These are phyloP conservation scores for Ctenochaetus hawaiiensis DNA, from an alignment of 2,797 vertebrate species.

Conservation along the genomic window DNA sequence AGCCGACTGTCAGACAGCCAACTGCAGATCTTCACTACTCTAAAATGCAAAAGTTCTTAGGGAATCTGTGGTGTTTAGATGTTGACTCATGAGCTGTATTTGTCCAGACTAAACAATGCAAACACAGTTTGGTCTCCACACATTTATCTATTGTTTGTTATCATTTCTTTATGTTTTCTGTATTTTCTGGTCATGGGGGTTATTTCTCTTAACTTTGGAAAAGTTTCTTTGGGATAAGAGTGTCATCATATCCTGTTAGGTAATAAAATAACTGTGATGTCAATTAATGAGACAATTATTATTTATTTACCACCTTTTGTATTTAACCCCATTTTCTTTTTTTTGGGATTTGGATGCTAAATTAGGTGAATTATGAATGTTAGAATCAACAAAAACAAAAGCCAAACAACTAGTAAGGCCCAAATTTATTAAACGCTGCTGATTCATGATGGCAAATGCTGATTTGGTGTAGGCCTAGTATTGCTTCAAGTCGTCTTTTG, in stretches of 20 bases:
- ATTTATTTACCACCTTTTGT: not conserved
- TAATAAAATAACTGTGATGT: slow-evolving; percentile 73
- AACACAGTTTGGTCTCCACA: slow-evolving; percentile 34
- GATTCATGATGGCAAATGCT: not conserved
- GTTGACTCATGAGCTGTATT: slow-evolving; percentile 1
- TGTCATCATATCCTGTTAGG: slow-evolving; percentile 55
- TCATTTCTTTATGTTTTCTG: slow-evolving; percentile 48
- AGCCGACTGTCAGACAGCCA: not conserved
- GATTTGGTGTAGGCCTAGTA: too few relatives aligned
- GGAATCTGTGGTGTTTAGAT: slow-evolving; percentile 10
- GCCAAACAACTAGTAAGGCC: not conserved
- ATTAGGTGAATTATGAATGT: not conserved
- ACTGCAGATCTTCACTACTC: not conserved
- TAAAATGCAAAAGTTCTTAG: slow-evolving; percentile 4
- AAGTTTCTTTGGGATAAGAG: slow-evolving; percentile 55
- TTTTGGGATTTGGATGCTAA: slow-evolving; percentile 4
- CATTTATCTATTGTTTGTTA: slow-evolving; percentile 61
- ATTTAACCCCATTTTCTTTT: not conserved
- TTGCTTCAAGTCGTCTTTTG: not conserved
- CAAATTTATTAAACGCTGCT: not conserved
- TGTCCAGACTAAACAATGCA: slow-evolving; percentile 14
- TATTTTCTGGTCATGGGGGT: slow-evolving; percentile 35
- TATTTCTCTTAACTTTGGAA: slow-evolving; percentile 41
- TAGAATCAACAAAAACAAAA: too few relatives aligned
- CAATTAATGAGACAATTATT: slow-evolving; percentile 14